Conservation (phyloP, 2,113 vertebrate genomes). For the Epinephelus cyanopodus region DNA sequence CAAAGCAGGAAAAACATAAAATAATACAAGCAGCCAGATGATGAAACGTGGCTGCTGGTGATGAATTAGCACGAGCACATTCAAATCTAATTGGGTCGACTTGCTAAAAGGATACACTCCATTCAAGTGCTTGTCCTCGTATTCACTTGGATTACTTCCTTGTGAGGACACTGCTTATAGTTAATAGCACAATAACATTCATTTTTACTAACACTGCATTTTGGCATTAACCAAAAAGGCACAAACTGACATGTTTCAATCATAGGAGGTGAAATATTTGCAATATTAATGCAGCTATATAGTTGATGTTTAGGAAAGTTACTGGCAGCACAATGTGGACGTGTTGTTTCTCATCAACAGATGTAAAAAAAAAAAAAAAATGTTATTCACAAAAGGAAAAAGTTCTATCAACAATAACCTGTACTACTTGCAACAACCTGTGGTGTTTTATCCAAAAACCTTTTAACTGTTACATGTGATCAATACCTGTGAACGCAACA, state of each 20-base stretch:
- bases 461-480: slow-evolving; percentile 39
- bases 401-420: neutral
- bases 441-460: slow-evolving; percentile 10
- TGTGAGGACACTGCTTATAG: neutral
- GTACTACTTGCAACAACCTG: neutral
- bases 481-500: neutral
- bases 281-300: slow-evolving; percentile 14
- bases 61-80: neutral
- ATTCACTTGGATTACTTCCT: neutral
- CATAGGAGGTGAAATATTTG: slow-evolving; percentile 6
- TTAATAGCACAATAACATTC: slow-evolving; percentile 18
- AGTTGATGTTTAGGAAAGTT: slow-evolving; percentile 6
- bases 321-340: neutral
- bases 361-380: neutral
- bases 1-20: neutral
- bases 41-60: neutral
- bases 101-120: neutral
- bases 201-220: neutral
- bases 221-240: neutral
- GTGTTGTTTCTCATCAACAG: slow-evolving; percentile 7
- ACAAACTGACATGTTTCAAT: slow-evolving; percentile 31
- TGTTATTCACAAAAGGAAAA: neutral
- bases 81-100: neutral
- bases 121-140: neutral
- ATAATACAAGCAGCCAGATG: neutral